Percentiles rank a stretch among this genome's conserved stretches.
Evolutionary conservation across 2,797 vertebrate genomes (phyloP).

Genomic region (Hoplostethus mediterraneus): DNA sequence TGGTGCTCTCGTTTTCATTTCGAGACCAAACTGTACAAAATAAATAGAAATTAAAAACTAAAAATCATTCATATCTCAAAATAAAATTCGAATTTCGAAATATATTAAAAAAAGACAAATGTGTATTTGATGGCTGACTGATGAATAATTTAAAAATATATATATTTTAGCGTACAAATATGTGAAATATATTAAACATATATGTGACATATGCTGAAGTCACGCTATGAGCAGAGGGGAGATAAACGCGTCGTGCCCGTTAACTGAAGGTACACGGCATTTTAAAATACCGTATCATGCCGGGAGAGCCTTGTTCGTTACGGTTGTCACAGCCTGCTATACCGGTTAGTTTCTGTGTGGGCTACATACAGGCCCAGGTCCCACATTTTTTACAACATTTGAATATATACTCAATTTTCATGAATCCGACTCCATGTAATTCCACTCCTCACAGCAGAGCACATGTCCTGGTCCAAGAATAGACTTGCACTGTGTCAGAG

Average conservation of each 20-base stretch:
- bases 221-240: no score
- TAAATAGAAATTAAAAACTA: no score
- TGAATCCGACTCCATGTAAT: neutral
- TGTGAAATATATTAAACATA: no score
- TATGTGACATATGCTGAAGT: no score
- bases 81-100: no score
- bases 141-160: no score
- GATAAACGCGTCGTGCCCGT: neutral
- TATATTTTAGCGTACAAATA: no score
- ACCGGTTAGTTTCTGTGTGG: neutral
- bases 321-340: neutral
- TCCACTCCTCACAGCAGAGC: slow-evolving; percentile 5
- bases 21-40: no score
- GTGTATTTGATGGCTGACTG: no score
- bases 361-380: neutral
- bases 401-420: neutral
- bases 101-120: no score
- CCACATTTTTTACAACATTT: neutral
- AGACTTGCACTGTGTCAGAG: slow-evolving; percentile 4
- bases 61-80: no score
- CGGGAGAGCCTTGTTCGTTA: no score
- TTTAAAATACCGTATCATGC: neutral
- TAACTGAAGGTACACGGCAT: slow-evolving; percentile 21
- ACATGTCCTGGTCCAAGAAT: slow-evolving; percentile 47
- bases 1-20: neutral